Conservation (phyloP, 37 sponge, comb jelly and placozoan species). For the Bolinopsis microptera region DNA sequence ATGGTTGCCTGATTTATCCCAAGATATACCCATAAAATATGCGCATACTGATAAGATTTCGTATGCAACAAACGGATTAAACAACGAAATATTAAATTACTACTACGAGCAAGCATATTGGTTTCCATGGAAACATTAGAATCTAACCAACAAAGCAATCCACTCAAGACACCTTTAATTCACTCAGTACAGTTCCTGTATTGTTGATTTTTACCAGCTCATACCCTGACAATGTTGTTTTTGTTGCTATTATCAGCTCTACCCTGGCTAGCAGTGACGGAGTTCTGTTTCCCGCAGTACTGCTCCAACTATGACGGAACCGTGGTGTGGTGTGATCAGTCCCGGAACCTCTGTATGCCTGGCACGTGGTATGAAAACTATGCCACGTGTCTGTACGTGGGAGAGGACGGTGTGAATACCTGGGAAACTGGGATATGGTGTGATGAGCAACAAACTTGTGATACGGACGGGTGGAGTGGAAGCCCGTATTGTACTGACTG, state of each 20-base stretch:
- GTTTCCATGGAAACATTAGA: too few species aligned
- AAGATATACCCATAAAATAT: too few species aligned
- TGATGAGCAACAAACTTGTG: background rate
- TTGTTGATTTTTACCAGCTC: too few species aligned
- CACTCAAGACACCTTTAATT: too few species aligned
- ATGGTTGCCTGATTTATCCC: too few species aligned
- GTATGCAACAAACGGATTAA: too few species aligned
- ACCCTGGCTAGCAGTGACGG: background rate
- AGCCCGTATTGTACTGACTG: background rate
- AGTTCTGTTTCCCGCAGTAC: slow-evolving; percentile 41
- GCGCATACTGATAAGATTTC: too few species aligned
- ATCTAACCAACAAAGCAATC: too few species aligned
- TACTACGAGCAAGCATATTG: too few species aligned
- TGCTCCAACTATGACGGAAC: background rate
- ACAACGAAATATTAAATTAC: too few species aligned
- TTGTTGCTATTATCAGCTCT: background rate
- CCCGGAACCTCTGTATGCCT: background rate
- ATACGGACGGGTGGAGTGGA: background rate
- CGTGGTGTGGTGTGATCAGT: background rate
- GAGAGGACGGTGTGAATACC: background rate
- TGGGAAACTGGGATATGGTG: background rate
- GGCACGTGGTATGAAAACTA: background rate
- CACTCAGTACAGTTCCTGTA: too few species aligned
- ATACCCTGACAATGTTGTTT: background rate
- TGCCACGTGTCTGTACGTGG: background rate